Evolutionary conservation across 1,140 invertebrate species (phyloP), one percentile per base, ranked within the genome.

Genomic region (Apis florea): DNA sequence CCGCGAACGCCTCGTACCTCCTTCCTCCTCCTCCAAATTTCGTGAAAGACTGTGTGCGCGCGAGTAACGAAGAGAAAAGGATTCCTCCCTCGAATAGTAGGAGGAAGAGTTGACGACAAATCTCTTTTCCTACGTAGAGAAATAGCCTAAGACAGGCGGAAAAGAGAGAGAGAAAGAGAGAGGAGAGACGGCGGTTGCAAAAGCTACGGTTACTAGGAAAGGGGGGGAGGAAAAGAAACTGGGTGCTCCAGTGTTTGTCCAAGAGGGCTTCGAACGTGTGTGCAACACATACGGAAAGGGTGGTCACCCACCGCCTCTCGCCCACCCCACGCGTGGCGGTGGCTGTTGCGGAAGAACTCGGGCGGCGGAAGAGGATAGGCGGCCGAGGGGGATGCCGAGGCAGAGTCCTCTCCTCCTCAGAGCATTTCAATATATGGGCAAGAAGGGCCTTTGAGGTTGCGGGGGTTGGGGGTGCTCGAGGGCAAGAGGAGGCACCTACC

Each of bases 341-440:
- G 88, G 88, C 84, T 88, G 86, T 83, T 86, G 81, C 79, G 78
- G 75, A 67, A 79, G 80, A 77, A 64, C 53, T 47, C 19, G 67
- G 68, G 69, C 59, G 69, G 70, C 83, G 21, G 54, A 71, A 70
- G 40, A 63, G 31, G 85, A n/a, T n/a, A n/a, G n/a, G n/a, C n/a
- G n/a, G n/a, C n/a, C n/a, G 72, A 9, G 15, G 6, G 26, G 26
- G 61, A 31, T 31, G 70, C 49, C 72, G 85, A 89, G 86, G 83
- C 73, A 89, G 31, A 40, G 90, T 91, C 88, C 89, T 93, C 90
- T 92, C 89, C 90, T 92, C 89, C 90, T 90, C 53, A 92, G 91
- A 91, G 92, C 91, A 93, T 93, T 93, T 93, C 92, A 93, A 93
- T 93, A 93, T 93, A 93, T 92, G 90, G 31, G 90, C 90, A 90